Percentiles rank a stretch among this genome's conserved stretches.
phyloP scores from a whole-genome alignment of 2,113 vertebrate species.

The Festucalex cinctus region DNA sequence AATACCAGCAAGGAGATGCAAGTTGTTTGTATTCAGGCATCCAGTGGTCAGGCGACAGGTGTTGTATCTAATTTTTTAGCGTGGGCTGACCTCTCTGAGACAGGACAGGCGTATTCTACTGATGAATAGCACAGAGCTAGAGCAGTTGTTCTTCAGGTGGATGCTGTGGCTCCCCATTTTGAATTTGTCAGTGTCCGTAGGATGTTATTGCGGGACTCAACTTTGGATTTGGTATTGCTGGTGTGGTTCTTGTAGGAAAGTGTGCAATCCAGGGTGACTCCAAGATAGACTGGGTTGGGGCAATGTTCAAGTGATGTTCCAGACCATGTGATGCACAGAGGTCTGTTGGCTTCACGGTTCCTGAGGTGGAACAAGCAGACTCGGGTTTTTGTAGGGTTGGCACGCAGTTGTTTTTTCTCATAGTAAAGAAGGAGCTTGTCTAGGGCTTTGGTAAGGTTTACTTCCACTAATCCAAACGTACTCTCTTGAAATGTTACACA shows the following conservation, averaged over 20 bases:
- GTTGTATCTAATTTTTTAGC: too few relatives aligned
- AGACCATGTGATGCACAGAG: background rate
- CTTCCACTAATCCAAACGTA: background rate
- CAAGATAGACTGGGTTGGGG: background rate
- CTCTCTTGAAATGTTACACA: background rate
- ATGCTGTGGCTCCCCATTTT: too few relatives aligned
- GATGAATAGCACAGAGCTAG: too few relatives aligned
- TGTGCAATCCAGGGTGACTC: too few relatives aligned
- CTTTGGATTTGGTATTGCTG: background rate
- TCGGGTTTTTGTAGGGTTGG: background rate
- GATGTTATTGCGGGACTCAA: background rate
- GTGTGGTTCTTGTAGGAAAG: background rate
- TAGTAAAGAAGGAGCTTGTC: background rate
- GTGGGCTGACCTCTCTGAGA: too few relatives aligned
- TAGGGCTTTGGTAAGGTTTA: background rate
- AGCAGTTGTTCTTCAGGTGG: too few relatives aligned
- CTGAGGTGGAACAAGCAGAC: background rate
- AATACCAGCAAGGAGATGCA: too few relatives aligned
- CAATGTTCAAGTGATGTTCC: background rate
- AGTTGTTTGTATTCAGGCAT: too few relatives aligned
- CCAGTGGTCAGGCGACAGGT: too few relatives aligned
- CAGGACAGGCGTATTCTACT: too few relatives aligned
- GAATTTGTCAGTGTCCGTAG: too few relatives aligned
- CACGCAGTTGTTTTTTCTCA: background rate
- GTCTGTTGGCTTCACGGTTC: background rate